Base-by-base conservation (phyloP, 2,888 invertebrate genomes). In the Cheilosia variabilis region DNA sequence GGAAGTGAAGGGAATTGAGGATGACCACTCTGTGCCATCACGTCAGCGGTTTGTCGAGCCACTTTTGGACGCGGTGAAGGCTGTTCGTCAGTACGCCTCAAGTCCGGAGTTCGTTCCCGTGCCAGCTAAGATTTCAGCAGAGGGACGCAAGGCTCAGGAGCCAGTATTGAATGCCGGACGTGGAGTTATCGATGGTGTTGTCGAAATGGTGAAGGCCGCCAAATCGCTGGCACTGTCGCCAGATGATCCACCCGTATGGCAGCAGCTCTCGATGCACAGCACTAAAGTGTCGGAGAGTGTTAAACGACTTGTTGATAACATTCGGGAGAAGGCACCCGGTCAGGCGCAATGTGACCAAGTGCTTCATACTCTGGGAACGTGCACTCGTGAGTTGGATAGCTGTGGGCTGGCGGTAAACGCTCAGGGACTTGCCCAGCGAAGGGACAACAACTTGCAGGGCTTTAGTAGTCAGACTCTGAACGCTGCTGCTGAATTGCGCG, bases 201-300 rank as follows among this genome's bases (percentile, higher is more conserved):
- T 96, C 89, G 95, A 95, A 53, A 98, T 99, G 96, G 96, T 99
- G 66, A 95, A 95, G 89, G 95, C 98, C 0, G 98, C 98, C 0
- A 97, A 97, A 90, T 96, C 95, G 66, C 93, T 99, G 84, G 98
- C 98, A 0, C 94, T 98, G 34, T 95, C 96, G 62, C 98, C 98
- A 0, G 95, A 96, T 87, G 99, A 99, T 93, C 96, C 98, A 2
- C 94, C 96, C 1, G 97, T 97, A 24, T 99, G 99, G 98, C 98
- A 98, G 91, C 94, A 96, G 78, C 95, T 99, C 83, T 98, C 99
- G 0, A 95, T 95, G 89, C 98, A 98, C 93, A 98, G 98, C 91
- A 98, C 98, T 91, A 96, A 95, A 65, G 98, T 99, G 0, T 98
- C 98, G 1, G 99, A 99, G 91, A 97, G 98, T 34, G 99, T 99